Conservation (phyloP, 1,140 invertebrate species). For the Colletes latitarsis region DNA sequence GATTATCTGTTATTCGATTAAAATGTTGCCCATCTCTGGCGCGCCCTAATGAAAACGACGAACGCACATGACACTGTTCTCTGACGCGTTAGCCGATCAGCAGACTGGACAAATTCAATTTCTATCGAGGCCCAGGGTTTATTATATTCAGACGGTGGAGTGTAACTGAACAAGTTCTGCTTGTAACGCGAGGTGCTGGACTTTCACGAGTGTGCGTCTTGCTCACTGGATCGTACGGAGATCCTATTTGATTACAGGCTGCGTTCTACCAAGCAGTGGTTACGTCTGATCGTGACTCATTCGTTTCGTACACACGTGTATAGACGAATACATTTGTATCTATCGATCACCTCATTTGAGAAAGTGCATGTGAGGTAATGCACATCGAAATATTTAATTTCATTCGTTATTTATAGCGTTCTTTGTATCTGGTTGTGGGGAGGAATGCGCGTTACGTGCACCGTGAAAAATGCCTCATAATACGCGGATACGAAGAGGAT, state of each 20-base stretch:
- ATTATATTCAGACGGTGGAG: slow-evolving; percentile 15
- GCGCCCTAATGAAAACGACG: background rate
- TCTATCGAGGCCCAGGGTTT: background rate
- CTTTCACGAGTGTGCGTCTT: slow-evolving; percentile 60
- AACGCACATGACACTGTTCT: background rate
- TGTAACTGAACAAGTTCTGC: slow-evolving; percentile 39
- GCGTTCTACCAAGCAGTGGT: slow-evolving; percentile 53
- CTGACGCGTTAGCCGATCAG: background rate
- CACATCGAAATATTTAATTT: slow-evolving; percentile 55
- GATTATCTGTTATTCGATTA: too few species aligned
- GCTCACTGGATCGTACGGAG: slow-evolving; percentile 61
- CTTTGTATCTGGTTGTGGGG: background rate
- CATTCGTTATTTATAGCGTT: slow-evolving; percentile 24
- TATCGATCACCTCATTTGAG: slow-evolving; percentile 61
- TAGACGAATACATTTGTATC: slow-evolving; percentile 36
- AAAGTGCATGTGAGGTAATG: slow-evolving; percentile 56
- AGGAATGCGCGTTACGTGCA: background rate
- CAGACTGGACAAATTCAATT: slow-evolving; percentile 6
- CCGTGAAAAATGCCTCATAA: background rate
- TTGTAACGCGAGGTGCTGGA: slow-evolving; percentile 45
- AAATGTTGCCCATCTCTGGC: too few species aligned
- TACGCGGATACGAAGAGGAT: too few species aligned
- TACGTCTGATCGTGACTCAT: slow-evolving; percentile 66
- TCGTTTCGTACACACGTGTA: slow-evolving; percentile 46
- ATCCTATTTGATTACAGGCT: slow-evolving; percentile 67